Conservation (phyloP, 2,888 invertebrate genomes). For the Scaptomyza caliginosa region DNA sequence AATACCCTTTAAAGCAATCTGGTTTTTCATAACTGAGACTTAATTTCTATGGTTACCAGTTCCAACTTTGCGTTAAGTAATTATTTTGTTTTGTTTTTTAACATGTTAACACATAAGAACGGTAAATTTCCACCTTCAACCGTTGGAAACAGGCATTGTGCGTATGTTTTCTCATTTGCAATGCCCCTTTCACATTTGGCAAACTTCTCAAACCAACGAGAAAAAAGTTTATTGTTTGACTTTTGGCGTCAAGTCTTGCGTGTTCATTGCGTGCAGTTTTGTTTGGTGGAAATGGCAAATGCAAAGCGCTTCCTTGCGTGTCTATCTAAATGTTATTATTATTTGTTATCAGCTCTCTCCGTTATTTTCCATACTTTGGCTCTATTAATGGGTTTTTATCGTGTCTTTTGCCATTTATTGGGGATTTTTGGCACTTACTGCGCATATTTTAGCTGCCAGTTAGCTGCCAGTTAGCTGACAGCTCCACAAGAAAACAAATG, state of each 20-base stretch:
- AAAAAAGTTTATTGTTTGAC: slow-evolving; percentile 38
- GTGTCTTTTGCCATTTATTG: slow-evolving; percentile 56
- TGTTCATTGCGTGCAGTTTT: slow-evolving; percentile 50
- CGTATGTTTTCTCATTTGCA: slow-evolving; percentile 8
- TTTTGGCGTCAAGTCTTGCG: slow-evolving; percentile 44
- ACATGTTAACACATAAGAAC: too few species aligned
- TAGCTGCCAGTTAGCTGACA: slow-evolving; percentile 43
- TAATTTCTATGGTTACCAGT: neutral
- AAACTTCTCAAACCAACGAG: neutral
- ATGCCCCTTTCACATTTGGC: neutral
- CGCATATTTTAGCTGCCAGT: slow-evolving; percentile 60
- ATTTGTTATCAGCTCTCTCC: slow-evolving; percentile 64
- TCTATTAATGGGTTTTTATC: slow-evolving; percentile 62
- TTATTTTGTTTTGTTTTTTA: neutral
- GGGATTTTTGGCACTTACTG: slow-evolving; percentile 44
- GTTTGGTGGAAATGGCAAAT: slow-evolving; percentile 41
- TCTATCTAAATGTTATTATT: slow-evolving; percentile 70
- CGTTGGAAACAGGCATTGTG: neutral
- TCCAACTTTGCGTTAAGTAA: neutral
- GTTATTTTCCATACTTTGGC: slow-evolving; percentile 47
- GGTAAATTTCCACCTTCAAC: too few species aligned
- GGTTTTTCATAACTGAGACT: too few species aligned
- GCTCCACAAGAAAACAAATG: slow-evolving; percentile 32
- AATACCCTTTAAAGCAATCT: slow-evolving; percentile 40
- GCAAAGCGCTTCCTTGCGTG: slow-evolving; percentile 72